These are phyloP conservation scores for Lota lota DNA, from an alignment of 2,113 vertebrate genomes.

Conservation along the genomic window DNA sequence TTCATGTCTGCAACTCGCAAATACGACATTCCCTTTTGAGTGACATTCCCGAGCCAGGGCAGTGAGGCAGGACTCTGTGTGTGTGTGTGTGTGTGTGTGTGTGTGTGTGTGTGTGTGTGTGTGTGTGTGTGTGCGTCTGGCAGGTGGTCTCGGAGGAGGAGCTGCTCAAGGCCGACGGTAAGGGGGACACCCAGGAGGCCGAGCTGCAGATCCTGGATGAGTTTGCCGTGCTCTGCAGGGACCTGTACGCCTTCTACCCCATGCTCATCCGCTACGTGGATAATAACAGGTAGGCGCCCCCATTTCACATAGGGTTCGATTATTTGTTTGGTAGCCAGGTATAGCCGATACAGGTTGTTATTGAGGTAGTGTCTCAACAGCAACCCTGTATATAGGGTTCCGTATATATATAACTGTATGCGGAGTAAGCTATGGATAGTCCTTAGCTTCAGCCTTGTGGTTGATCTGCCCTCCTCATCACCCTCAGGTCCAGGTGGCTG, in stretches of 20 bases:
- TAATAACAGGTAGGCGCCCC: constrained; percentile 84
- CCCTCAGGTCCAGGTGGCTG: constrained; percentile 87
- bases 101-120: too few species aligned
- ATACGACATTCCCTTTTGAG: too few species aligned
- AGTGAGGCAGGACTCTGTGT: too few species aligned
- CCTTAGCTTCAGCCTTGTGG: too few species aligned
- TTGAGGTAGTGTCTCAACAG: too few species aligned
- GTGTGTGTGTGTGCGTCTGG: too few species aligned
- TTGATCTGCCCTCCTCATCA: background rate
- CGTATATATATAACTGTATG: background rate
- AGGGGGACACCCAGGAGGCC: constrained; percentile 89
- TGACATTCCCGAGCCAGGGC: too few species aligned
- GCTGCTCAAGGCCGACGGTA: constrained; percentile 85
- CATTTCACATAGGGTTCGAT: background rate
- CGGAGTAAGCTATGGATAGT: background rate
- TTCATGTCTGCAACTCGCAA: too few species aligned
- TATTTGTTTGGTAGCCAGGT: background rate
- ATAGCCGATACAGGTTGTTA: too few species aligned
- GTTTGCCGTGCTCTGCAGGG: constrained; percentile 92
- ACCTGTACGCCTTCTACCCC: constrained; percentile 96
- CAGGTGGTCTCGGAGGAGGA: constrained; percentile 90
- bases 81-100: too few species aligned
- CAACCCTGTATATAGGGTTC: too few species aligned
- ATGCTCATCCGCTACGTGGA: constrained; percentile 97
- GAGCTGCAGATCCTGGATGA: constrained; percentile 95